Percentiles rank a stretch among this genome's conserved stretches.
These are phyloP conservation scores for Carcharodon carcharias DNA, from an alignment of 2,797 vertebrate species.

Conservation along the genomic window DNA sequence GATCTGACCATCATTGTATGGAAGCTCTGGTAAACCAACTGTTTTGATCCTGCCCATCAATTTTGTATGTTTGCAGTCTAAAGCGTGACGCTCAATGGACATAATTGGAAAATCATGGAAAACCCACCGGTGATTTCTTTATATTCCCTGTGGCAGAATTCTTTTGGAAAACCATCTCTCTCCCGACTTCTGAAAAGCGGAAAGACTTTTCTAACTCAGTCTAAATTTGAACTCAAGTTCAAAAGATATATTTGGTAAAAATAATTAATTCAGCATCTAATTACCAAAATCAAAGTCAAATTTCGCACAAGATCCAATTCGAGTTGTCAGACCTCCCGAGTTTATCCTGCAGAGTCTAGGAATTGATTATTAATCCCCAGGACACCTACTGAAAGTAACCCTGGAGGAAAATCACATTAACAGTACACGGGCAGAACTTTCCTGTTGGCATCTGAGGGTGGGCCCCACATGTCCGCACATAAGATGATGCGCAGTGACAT, in stretches of 20 bases:
- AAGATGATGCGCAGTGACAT: too few species aligned
- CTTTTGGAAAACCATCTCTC: not conserved
- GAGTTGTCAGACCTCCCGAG: not conserved
- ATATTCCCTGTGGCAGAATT: not conserved
- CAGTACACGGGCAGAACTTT: too few species aligned
- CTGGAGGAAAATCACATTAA: not conserved
- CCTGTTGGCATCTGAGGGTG: too few species aligned
- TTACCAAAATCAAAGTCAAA: not conserved
- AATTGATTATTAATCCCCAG: not conserved
- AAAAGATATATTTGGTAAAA: not conserved
- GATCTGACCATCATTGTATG: too few species aligned
- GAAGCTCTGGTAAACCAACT: not conserved
- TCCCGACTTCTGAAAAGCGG: not conserved
- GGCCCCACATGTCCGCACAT: too few species aligned
- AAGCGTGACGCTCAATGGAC: not conserved
- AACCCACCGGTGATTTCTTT: not conserved
- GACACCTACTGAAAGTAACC: not conserved
- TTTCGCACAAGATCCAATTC: not conserved
- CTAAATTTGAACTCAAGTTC: not conserved
- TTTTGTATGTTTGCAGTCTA: not conserved
- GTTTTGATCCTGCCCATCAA: not conserved
- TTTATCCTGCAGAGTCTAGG: not conserved
- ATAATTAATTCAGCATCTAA: not conserved
- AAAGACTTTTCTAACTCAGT: not conserved
- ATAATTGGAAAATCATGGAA: not conserved